phyloP scores from a whole-genome alignment of 2,797 vertebrate species.

The Notolabrus celidotus region DNA sequence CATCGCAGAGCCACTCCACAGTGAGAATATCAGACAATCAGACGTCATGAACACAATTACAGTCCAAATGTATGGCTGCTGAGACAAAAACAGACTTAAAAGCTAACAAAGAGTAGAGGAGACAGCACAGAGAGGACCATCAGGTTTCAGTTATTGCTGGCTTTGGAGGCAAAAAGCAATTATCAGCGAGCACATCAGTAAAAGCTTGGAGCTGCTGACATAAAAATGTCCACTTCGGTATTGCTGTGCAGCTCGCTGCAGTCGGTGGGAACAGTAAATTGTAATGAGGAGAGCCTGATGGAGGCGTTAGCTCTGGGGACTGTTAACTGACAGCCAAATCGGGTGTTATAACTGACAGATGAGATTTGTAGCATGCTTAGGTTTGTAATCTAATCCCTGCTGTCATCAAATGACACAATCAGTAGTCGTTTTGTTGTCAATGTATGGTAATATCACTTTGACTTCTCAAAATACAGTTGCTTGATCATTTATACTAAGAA shows the following conservation, averaged over 20 bases:
- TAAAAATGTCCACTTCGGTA: conserved; percentile 77
- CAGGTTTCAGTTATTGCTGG: conserved; percentile 69
- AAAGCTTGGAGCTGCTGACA: conserved; percentile 73
- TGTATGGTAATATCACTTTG: conserved; percentile 44
- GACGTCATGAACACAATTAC: conserved; percentile 52
- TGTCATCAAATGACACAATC: conserved; percentile 60
- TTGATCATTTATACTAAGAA: conserved; percentile 22
- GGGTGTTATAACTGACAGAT: conserved; percentile 71
- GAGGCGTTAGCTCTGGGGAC: conserved; percentile 72
- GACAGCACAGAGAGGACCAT: conserved; percentile 50
- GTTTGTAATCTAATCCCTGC: conserved; percentile 68
- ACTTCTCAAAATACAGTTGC: conserved; percentile 12
- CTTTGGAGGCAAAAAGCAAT: conserved; percentile 72
- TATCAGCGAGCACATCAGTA: conserved; percentile 69
- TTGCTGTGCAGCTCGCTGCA: conserved; percentile 71
- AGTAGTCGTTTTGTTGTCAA: conserved; percentile 43
- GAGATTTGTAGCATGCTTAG: conserved; percentile 72
- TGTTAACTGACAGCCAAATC: conserved; percentile 73
- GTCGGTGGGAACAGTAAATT: conserved; percentile 74
- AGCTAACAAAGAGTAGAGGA: conserved; percentile 60
- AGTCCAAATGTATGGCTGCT: conserved; percentile 43
- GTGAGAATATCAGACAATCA: conserved; percentile 46
- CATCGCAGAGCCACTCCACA: conserved; percentile 25
- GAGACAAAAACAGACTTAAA: conserved; percentile 60
- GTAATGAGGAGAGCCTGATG: conserved; percentile 75